Evolutionary conservation across 2,888 invertebrate species (phyloP).

Genomic region (Subacronicta megacephala): DNA sequence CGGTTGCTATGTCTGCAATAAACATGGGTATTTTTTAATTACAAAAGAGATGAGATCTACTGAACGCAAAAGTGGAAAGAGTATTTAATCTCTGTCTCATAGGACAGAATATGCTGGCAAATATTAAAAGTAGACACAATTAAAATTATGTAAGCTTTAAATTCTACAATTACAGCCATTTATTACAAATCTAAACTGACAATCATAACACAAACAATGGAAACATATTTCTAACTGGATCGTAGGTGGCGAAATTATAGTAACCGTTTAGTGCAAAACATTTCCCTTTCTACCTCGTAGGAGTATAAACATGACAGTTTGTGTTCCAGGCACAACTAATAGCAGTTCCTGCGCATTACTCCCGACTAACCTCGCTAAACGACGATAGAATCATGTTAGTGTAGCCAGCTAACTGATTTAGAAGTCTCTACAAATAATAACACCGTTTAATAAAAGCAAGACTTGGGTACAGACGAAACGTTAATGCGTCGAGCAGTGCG

Average conservation of each 20-base stretch:
- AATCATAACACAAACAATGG: conserved; percentile 28
- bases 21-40: conserved; percentile 13
- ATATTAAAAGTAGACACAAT: too few relatives aligned
- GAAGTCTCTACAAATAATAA: conserved; percentile 36
- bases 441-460: conserved; percentile 23
- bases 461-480: conserved; percentile 32
- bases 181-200: background rate
- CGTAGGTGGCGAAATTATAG: conserved; percentile 56
- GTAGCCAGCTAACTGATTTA: conserved; percentile 39
- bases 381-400: conserved; percentile 31
- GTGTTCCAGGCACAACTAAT: conserved; percentile 45
- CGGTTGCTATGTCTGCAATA: conserved; percentile 11
- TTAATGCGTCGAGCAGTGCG: conserved; percentile 38
- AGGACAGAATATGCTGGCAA: too few relatives aligned
- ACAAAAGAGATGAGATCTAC: background rate
- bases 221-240: conserved; percentile 21
- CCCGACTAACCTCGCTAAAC: conserved; percentile 37
- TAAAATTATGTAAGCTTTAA: background rate
- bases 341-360: conserved; percentile 40
- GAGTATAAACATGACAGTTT: conserved; percentile 46
- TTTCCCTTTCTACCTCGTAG: conserved; percentile 39
- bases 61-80: background rate
- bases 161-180: background rate
- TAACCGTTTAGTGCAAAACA: conserved; percentile 48
- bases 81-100: background rate